phyloP scores from a whole-genome alignment of 2,888 invertebrate species.

The Eupeodes luniger region DNA sequence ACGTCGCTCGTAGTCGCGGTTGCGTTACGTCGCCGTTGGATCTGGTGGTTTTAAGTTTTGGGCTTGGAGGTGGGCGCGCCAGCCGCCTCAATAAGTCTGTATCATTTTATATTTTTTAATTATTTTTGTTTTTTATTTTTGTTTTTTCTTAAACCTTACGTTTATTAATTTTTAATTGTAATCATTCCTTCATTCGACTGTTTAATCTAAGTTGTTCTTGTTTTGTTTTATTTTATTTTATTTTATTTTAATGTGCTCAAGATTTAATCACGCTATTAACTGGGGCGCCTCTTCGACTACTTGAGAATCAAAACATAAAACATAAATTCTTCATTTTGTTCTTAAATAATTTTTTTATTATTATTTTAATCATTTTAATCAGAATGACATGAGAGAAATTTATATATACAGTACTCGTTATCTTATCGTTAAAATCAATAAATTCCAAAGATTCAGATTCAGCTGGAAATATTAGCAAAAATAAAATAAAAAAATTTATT shows the following conservation, averaged over 20 bases:
- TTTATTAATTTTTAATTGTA: constrained; percentile 75
- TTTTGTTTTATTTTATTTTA: constrained; percentile 5
- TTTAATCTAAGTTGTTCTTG: neutral
- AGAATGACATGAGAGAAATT: constrained; percentile 13
- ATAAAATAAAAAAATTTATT: neutral
- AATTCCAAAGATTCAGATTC: constrained; percentile 10
- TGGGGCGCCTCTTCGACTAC: constrained; percentile 51
- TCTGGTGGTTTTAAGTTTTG: neutral
- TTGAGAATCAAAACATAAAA: constrained; percentile 31
- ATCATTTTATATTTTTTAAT: constrained; percentile 47
- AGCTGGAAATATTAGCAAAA: neutral
- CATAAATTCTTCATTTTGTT: neutral
- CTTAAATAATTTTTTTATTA: neutral
- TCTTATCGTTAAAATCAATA: constrained; percentile 8
- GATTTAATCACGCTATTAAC: constrained; percentile 43
- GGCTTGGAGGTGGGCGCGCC: constrained; percentile 62
- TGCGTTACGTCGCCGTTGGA: constrained; percentile 10
- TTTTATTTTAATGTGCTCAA: constrained; percentile 20
- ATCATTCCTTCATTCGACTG: neutral
- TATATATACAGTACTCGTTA: neutral
- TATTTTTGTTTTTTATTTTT: constrained; percentile 42
- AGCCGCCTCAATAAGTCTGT: constrained; percentile 62
- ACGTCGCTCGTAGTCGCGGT: neutral
- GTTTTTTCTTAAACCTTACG: constrained; percentile 54
- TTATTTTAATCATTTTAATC: constrained; percentile 1